Conservation (phyloP, 1,140 invertebrate genomes). For the Trichonephila clavipes region DNA sequence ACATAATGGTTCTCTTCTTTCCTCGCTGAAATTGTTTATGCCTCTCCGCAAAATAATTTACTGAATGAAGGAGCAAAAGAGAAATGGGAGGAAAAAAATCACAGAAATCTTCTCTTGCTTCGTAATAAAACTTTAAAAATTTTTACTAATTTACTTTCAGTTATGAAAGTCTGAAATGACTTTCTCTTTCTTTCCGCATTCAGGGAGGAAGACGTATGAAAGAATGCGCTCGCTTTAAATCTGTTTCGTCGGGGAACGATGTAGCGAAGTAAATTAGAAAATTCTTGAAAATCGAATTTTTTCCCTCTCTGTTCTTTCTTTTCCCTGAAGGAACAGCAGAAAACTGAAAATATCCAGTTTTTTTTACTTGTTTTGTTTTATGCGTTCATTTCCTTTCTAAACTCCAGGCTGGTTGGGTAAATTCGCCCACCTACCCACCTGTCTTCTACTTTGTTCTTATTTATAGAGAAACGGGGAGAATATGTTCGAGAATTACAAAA, state of each 20-base stretch:
- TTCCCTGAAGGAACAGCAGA: background rate
- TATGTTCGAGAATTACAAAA: background rate
- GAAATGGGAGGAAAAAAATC: background rate
- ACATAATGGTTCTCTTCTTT: conserved; percentile 17
- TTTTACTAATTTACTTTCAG: conserved; percentile 58
- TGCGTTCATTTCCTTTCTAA: conserved; percentile 39
- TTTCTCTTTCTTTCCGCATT: background rate
- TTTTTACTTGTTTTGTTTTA: conserved; percentile 16
- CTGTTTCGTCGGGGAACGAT: conserved; percentile 20
- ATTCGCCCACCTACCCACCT: conserved; percentile 46
- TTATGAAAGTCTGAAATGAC: conserved; percentile 43
- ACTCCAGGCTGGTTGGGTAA: conserved; percentile 34
- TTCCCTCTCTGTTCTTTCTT: background rate
- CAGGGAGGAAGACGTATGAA: background rate
- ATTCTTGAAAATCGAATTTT: conserved; percentile 50
- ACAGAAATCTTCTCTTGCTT: background rate
- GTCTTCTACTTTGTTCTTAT: conserved; percentile 34
- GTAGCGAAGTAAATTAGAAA: conserved; percentile 59
- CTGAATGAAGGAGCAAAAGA: background rate
- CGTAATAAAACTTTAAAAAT: conserved; percentile 57
- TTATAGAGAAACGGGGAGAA: background rate
- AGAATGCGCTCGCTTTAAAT: conserved; percentile 47
- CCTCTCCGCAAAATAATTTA: conserved; percentile 13
- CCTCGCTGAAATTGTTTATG: conserved; percentile 32
- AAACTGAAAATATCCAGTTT: conserved; percentile 35